These are phyloP conservation scores for Muscina levida DNA, from an alignment of 2,888 invertebrate species.

Conservation along the genomic window DNA sequence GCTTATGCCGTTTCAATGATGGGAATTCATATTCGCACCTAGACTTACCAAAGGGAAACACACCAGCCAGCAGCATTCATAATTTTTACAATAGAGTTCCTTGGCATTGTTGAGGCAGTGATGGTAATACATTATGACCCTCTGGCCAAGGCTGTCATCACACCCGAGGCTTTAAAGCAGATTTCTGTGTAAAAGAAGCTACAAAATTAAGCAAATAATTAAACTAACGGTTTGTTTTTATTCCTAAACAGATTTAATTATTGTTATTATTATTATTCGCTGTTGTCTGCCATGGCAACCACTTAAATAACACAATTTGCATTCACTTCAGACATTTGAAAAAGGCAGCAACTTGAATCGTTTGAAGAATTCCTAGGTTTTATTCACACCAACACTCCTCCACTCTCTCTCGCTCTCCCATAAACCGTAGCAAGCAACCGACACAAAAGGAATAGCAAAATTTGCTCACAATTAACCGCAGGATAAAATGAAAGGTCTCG, in stretches of 20 bases:
- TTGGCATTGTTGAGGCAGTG: too few relatives aligned
- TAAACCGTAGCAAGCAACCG: neutral
- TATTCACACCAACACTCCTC: neutral
- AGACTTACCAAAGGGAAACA: too few relatives aligned
- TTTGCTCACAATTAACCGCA: constrained; percentile 30
- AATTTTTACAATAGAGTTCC: too few relatives aligned
- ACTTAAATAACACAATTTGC: constrained; percentile 44
- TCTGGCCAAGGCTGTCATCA: too few relatives aligned
- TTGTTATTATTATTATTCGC: neutral
- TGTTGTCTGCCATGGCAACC: constrained; percentile 24
- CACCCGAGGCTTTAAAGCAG: neutral
- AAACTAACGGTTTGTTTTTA: neutral
- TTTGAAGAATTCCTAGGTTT: neutral
- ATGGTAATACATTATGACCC: too few relatives aligned
- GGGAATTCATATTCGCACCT: too few relatives aligned
- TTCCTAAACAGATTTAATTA: neutral
- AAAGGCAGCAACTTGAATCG: constrained; percentile 20
- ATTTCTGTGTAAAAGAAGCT: neutral
- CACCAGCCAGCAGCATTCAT: too few relatives aligned
- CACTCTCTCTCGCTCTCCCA: neutral
- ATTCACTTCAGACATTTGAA: constrained; percentile 49
- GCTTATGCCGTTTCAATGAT: too few relatives aligned
- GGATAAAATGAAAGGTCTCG: constrained; percentile 34
- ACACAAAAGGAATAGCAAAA: constrained; percentile 22
- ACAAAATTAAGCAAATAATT: constrained; percentile 6